phyloP scores from a whole-genome alignment of 92 coral and sea anemone species.

The Meandrina meandrites region DNA sequence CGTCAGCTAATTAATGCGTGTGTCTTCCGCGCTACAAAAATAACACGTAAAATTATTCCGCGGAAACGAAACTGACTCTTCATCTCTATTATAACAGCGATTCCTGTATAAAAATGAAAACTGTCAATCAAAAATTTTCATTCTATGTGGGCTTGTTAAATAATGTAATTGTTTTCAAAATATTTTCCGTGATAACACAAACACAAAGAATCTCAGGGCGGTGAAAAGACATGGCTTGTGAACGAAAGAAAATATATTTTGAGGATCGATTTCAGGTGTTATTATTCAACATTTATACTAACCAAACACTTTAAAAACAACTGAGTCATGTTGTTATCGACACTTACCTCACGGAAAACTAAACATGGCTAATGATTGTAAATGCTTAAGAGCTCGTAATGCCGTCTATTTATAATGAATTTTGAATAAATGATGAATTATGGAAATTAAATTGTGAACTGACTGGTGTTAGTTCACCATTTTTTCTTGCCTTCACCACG shows the following conservation, averaged over 20 bases:
- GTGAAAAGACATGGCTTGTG: neutral
- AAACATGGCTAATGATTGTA: neutral
- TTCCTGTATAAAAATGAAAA: neutral
- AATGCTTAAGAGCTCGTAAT: neutral
- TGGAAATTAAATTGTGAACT: slow-evolving; percentile 11
- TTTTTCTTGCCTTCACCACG: neutral
- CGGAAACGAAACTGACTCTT: neutral
- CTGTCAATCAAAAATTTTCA: neutral
- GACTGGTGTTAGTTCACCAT: neutral
- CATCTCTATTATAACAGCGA: neutral
- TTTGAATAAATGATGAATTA: slow-evolving; percentile 24
- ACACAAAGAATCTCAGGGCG: neutral
- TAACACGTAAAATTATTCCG: neutral
- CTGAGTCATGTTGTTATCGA: neutral
- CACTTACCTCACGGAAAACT: neutral
- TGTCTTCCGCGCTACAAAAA: neutral
- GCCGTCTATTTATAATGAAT: neutral
- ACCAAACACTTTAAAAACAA: neutral
- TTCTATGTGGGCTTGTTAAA: neutral
- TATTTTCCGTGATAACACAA: neutral
- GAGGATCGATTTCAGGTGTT: neutral
- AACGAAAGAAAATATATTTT: neutral
- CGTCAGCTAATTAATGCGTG: neutral
- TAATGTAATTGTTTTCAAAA: neutral
- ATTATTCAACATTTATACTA: neutral